A percentile compares a stretch with the other conserved stretches of the same genome.
These are phyloP conservation scores for Calameuta filiformis DNA, from an alignment of 2,888 invertebrate genomes.

Conservation along the genomic window DNA sequence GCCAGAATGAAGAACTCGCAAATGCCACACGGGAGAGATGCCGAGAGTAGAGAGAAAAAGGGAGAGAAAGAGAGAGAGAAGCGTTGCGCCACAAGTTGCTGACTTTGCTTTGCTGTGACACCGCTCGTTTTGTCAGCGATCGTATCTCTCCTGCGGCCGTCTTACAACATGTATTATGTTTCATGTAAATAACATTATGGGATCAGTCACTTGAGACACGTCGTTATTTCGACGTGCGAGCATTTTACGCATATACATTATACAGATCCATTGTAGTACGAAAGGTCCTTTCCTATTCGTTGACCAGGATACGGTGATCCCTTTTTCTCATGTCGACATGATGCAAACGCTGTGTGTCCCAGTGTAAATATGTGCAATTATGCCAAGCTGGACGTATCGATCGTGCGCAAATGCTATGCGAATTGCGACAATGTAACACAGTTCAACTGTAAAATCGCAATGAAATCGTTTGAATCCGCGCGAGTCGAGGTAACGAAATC, in stretches of 20 bases:
- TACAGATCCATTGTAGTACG: neutral
- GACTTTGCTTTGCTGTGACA: conserved; percentile 29
- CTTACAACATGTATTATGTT: conserved; percentile 14
- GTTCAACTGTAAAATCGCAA: neutral
- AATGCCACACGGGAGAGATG: conserved; percentile 4
- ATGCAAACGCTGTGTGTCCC: neutral
- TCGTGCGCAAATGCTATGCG: neutral
- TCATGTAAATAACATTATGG: conserved; percentile 15
- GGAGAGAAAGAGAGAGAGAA: neutral
- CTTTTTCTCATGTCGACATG: neutral
- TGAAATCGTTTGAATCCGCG: neutral
- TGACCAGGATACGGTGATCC: neutral
- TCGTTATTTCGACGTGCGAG: conserved; percentile 9
- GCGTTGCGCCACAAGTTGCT: conserved; percentile 10
- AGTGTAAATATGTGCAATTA: neutral
- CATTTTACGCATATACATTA: neutral
- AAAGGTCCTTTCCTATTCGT: neutral
- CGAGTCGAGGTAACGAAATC: neutral
- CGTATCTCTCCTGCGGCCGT: conserved; percentile 22
- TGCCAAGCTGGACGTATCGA: neutral
- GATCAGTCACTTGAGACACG: conserved; percentile 3
- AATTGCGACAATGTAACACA: neutral
- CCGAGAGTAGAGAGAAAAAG: neutral
- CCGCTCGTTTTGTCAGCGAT: conserved; percentile 33
- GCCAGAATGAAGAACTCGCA: neutral